Conservation (phyloP, 2,888 invertebrate species). For the Tenthredo livida region DNA sequence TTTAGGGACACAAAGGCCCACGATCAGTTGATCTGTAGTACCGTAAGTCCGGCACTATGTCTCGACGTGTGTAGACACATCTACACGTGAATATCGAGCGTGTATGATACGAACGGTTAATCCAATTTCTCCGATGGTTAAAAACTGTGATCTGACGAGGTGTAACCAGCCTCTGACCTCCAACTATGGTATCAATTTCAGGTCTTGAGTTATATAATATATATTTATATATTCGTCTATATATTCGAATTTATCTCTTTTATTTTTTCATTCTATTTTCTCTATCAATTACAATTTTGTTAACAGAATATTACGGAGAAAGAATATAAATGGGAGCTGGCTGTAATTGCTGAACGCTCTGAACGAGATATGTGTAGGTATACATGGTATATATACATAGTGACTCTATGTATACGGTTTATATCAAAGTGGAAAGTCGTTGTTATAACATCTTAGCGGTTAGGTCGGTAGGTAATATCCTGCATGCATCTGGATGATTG, state of each 20-base stretch:
- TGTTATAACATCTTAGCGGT: constrained; percentile 30
- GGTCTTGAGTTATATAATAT: neutral
- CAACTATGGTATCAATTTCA: constrained; percentile 20
- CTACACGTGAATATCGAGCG: neutral
- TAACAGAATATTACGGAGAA: neutral
- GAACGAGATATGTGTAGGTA: neutral
- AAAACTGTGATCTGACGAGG: constrained; percentile 18
- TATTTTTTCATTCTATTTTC: neutral
- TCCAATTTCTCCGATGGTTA: constrained; percentile 30
- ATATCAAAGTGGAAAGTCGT: constrained; percentile 22
- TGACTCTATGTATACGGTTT: neutral
- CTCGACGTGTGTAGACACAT: neutral
- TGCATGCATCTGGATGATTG: constrained; percentile 51
- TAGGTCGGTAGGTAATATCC: constrained; percentile 31
- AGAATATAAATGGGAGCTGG: neutral
- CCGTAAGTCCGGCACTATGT: neutral
- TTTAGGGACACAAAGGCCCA: neutral
- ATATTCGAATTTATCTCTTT: neutral
- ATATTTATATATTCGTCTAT: neutral
- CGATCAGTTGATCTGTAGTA: neutral
- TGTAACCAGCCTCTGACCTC: constrained; percentile 41
- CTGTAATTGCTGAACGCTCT: neutral
- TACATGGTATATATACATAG: neutral
- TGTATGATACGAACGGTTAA: neutral
- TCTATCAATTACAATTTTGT: neutral